Evolutionary conservation across 2,888 invertebrate genomes (phyloP).

Genomic region (Chrysopilus asiliformis): DNA sequence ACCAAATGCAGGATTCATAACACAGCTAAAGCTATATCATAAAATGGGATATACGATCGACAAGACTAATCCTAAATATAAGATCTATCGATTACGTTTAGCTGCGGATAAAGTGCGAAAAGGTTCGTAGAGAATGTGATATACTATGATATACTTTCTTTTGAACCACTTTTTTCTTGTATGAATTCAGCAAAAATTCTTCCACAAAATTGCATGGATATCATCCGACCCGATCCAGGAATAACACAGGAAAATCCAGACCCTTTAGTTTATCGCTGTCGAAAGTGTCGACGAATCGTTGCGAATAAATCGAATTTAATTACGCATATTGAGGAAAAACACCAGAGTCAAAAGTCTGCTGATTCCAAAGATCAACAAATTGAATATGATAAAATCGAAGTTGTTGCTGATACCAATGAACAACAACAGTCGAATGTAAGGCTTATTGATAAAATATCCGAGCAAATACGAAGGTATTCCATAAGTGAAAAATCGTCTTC

Average conservation of each 20-base stretch:
- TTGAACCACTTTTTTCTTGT: constrained; percentile 5
- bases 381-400: too few relatives aligned
- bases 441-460: constrained; percentile 27
- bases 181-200: constrained; percentile 55
- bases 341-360: constrained; percentile 10
- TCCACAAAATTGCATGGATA: constrained; percentile 60
- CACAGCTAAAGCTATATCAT: constrained; percentile 64
- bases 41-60: constrained; percentile 65
- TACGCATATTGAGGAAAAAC: constrained; percentile 41
- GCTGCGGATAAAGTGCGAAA: constrained; percentile 70
- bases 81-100: constrained; percentile 59
- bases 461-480: constrained; percentile 25
- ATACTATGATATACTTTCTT: not conserved
- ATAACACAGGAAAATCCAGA: constrained; percentile 61
- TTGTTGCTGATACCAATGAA: constrained; percentile 7
- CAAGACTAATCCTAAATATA: constrained; percentile 53
- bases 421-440: constrained; percentile 13
- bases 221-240: constrained; percentile 70
- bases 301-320: constrained; percentile 69
- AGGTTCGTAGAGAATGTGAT: constrained; percentile 36
- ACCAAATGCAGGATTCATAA: constrained; percentile 70
- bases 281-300: constrained; percentile 67
- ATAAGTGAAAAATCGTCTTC: constrained; percentile 13
- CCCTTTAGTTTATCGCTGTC: constrained; percentile 72
- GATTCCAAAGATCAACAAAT: too few relatives aligned